phyloP scores from a whole-genome alignment of 35 echinoderm and acorn worm genomes.

The Holothuria glaberrima region DNA sequence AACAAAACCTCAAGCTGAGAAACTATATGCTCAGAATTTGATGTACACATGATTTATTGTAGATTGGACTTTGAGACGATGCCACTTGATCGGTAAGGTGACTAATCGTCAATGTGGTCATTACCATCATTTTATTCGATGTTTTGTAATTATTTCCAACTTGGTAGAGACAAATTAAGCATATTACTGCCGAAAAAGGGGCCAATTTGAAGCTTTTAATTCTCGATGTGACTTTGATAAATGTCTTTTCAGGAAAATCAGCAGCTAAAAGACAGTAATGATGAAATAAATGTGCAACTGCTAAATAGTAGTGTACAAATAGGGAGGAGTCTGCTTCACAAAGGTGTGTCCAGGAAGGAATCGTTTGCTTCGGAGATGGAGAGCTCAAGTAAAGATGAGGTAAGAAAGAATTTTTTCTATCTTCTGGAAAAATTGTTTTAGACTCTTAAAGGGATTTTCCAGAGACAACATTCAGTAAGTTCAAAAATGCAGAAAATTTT shows the following conservation, averaged over 20 bases:
- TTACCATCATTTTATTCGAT: no score
- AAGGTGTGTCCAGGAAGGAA: conserved; percentile 72
- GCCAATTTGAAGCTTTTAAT: no score
- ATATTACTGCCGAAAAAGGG: no score
- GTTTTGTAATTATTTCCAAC: no score
- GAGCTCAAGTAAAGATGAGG: conserved; percentile 86
- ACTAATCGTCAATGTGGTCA: no score
- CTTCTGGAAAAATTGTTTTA: no score
- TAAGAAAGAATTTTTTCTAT: conserved; percentile 25
- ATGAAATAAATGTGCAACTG: conserved; percentile 91
- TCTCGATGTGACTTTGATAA: no score
- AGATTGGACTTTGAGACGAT: not conserved
- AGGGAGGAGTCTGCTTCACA: conserved; percentile 70
- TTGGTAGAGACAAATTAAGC: no score
- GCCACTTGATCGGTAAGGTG: not conserved
- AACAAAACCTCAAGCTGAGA: not conserved
- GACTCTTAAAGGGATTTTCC: no score
- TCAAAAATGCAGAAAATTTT: no score
- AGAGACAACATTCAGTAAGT: no score
- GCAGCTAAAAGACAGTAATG: conserved; percentile 82
- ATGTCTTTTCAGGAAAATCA: conserved; percentile 72
- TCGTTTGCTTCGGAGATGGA: conserved; percentile 95
- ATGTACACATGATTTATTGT: not conserved
- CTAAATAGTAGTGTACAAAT: conserved; percentile 85
- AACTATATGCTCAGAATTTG: not conserved